These are phyloP conservation scores for Cephus runcator DNA, from an alignment of 2,888 invertebrate species.

Conservation along the genomic window DNA sequence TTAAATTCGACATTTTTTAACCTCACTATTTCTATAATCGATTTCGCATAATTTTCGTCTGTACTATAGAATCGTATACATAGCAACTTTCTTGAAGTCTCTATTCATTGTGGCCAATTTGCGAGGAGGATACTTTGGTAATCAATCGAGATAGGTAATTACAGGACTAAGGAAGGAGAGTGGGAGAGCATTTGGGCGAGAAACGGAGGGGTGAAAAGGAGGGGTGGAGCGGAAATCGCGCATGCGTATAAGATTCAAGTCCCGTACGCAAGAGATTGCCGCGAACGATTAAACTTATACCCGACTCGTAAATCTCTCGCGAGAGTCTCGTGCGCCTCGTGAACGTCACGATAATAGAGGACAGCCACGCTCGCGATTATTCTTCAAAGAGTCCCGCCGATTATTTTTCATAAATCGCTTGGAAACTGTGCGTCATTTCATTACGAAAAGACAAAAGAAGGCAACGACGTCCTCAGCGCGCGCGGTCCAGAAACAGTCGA, in stretches of 20 bases:
- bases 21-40: not conserved
- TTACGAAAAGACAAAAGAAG: not conserved
- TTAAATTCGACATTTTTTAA: not conserved
- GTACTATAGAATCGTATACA: not conserved
- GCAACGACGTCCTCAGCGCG: no score
- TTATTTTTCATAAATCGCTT: not conserved
- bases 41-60: not conserved
- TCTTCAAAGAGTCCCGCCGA: not conserved
- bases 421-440: not conserved
- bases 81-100: not conserved
- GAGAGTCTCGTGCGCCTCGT: not conserved
- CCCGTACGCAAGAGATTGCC: not conserved
- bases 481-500: not conserved
- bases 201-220: not conserved
- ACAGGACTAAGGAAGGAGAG: not conserved
- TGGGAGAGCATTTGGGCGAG: not conserved
- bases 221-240: not conserved
- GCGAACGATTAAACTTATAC: not conserved
- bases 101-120: not conserved
- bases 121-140: not conserved
- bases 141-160: not conserved
- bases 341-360: not conserved
- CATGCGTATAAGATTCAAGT: not conserved
- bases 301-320: not conserved
- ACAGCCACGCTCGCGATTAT: not conserved